Percentiles rank a stretch among this genome's conserved stretches.
These are phyloP conservation scores for Carollia perspicillata DNA, from an alignment of 2,113 vertebrate genomes.

Conservation along the genomic window DNA sequence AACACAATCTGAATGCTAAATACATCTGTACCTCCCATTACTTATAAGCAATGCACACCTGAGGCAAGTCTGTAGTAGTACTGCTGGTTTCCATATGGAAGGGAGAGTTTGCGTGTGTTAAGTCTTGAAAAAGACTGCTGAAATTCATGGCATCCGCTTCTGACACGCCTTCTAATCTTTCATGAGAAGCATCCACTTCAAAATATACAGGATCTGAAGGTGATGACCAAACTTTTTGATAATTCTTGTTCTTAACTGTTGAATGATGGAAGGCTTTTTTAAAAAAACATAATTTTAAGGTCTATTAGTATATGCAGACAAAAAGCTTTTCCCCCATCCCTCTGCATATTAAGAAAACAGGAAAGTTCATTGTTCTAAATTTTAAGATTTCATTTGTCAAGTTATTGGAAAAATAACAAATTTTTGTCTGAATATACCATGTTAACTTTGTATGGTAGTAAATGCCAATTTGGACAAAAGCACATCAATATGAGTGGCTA, in stretches of 20 bases:
- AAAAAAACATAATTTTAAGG: background rate
- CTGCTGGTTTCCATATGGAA: constrained; percentile 21
- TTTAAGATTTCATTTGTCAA: constrained; percentile 14
- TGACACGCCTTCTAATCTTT: background rate
- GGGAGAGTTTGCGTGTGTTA: background rate
- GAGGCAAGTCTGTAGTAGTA: background rate
- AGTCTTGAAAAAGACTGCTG: background rate
- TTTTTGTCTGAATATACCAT: background rate
- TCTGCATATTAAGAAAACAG: background rate
- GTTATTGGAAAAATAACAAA: constrained; percentile 13
- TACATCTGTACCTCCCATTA: background rate
- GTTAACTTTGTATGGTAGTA: background rate
- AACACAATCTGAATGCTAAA: background rate
- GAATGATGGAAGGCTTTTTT: background rate
- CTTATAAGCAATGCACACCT: constrained; percentile 28
- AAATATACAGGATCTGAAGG: background rate
- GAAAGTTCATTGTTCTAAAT: background rate
- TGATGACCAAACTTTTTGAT: background rate
- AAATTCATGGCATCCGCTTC: background rate
- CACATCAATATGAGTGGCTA: background rate
- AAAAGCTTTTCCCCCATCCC: background rate
- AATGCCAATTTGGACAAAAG: background rate
- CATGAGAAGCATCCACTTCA: background rate
- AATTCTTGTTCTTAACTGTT: background rate
- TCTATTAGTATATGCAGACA: background rate